Evolutionary conservation across 1,140 invertebrate genomes (phyloP).

Genomic region (Ips nitidus): DNA sequence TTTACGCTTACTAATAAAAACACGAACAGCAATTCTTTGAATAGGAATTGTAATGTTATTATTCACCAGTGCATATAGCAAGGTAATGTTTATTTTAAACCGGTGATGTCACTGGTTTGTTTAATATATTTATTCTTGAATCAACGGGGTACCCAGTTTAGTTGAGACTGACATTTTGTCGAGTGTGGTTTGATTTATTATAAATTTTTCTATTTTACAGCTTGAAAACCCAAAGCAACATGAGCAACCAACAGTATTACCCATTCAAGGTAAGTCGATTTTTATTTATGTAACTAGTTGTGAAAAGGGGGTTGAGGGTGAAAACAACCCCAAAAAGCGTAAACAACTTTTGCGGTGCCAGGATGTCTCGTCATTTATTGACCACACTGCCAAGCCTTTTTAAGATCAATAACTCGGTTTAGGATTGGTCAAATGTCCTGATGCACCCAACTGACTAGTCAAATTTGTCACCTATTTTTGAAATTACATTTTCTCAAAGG

Average conservation of each 20-base stretch:
- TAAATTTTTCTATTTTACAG: constrained; percentile 35
- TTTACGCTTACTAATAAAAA: too few species aligned
- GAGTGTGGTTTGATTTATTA: constrained; percentile 15
- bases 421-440: background rate
- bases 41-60: constrained; percentile 22
- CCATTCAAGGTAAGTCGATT: constrained; percentile 49
- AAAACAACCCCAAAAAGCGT: too few species aligned
- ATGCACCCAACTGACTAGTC: too few species aligned
- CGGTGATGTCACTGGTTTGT: constrained; percentile 38
- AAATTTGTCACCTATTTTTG: too few species aligned
- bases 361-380: background rate
- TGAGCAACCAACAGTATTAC: constrained; percentile 50
- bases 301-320: background rate
- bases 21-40: constrained; percentile 35
- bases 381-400: background rate
- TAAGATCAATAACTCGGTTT: background rate
- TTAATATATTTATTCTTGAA: constrained; percentile 32
- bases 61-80: constrained; percentile 15
- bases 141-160: background rate
- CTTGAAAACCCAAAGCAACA: constrained; percentile 38
- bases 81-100: constrained; percentile 38
- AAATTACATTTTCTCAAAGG: too few species aligned
- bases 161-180: constrained; percentile 29
- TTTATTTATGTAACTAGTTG: constrained; percentile 5
- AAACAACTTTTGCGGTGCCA: background rate